Evolutionary conservation across 2,797 vertebrate genomes (phyloP).

Genomic region (Acomys russatus): DNA sequence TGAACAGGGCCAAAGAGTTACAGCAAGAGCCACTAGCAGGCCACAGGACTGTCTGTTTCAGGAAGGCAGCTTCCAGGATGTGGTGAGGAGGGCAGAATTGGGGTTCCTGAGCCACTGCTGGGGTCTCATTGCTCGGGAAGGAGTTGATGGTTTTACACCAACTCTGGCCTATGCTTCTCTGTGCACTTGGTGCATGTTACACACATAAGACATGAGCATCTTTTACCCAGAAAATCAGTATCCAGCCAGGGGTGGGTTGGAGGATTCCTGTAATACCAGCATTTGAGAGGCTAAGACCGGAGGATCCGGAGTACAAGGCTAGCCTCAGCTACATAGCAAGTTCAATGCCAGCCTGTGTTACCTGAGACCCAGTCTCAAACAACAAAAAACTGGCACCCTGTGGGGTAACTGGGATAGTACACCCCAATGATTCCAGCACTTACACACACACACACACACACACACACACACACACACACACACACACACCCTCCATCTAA

Average conservation of each 20-base stretch:
- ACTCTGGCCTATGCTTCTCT: not conserved
- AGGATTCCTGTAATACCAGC: not conserved
- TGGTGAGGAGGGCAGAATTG: not conserved
- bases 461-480: not conserved
- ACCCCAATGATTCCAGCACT: no score
- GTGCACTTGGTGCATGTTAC: not conserved
- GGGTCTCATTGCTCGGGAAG: not conserved
- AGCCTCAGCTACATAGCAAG: not conserved
- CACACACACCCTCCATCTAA: not conserved
- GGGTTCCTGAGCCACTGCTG: not conserved
- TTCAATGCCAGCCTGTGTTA: not conserved
- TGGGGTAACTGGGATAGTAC: not conserved
- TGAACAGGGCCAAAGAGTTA: not conserved
- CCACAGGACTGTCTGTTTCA: not conserved
- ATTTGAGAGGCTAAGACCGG: not conserved
- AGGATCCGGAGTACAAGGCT: not conserved
- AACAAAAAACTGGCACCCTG: not conserved
- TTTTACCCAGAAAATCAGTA: not conserved
- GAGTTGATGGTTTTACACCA: not conserved
- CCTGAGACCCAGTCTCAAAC: not conserved
- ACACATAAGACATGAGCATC: not conserved
- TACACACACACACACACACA: accelerated
- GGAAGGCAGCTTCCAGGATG: not conserved
- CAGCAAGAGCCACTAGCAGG: not conserved
- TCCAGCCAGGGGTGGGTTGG: not conserved